Base-by-base conservation (phyloP, 2,888 invertebrate genomes). In the Antitype chi region DNA sequence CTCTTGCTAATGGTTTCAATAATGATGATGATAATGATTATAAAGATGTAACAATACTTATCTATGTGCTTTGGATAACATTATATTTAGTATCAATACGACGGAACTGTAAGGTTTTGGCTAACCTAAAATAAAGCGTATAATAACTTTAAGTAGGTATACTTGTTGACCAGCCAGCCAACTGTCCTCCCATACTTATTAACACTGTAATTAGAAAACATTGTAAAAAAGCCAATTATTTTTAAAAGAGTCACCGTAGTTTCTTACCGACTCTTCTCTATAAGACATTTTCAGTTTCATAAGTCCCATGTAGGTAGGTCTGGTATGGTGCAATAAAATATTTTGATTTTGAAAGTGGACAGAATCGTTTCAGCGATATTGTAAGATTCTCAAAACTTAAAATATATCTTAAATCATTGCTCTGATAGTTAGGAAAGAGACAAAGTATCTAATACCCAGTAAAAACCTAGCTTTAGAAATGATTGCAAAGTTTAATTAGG, bases 91-190 rank as follows among this genome's bases (percentile, higher is more conserved):
- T 43, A 11, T 6, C 32, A 32, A 64, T 23, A 9, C 0, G 57
- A 38, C 7, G 15, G 15, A 20, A 38, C 59, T 77, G 23, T 17
- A 49, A 70, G 53, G 5, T 77, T 28, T n/a, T 53, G 49, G 38
- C 25, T 47, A 71, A 49, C 4, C 25, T 63, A 25, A 43, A 62
- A 60, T 23, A 0, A 53, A 53, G n/a, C 60, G 9, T 60, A 25
- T 57, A 63, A 52, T 72, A 63, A 59, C 32, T 64, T 71, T 17
- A 71, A 79, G 28, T 63, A 32, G 5, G 38, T 38, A 2, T 38
- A 38, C 5, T 38, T 38, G 38, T 38, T 38, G 38, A 5, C 38
- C 3, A 5, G 38, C 38, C 38, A 5, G 0, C 38, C n/a, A n/a
- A 38, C 38, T 38, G 32, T 32, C 32, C 32, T 32, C 32, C 32